Evolutionary conservation across 1,140 invertebrate genomes (phyloP), one percentile per base, ranked within the genome.

Genomic region (Zaprionus capensis): DNA sequence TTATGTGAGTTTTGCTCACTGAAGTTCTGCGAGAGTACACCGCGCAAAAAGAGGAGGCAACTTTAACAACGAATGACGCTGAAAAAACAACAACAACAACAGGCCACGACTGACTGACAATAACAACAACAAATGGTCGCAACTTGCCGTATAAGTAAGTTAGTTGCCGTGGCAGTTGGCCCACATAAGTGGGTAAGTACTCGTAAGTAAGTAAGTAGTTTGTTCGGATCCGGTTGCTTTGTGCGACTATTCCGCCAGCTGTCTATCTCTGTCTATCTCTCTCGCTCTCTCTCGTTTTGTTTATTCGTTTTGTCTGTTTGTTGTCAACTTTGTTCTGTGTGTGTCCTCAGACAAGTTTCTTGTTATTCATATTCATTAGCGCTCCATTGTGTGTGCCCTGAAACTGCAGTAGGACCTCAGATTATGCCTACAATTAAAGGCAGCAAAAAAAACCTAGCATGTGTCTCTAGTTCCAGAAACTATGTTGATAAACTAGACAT

Each of bases 351-450:
- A 64, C 59, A 66, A 74, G 66, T 71, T 71, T 62, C 67, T 76
- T 75, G 78, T 78, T 88, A 87, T 87, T 87, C 85, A 88, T 87
- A 87, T 87, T 87, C 84, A 87, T 87, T 87, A 87, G 84, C 70
- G 62, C 62, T n/a, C 78, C 71, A 88, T 87, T 87, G 84, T 87
- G 77, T 76, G 78, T 76, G 84, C 76, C 69, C 64, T 78, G 66
- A 71, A 81, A 79, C 68, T 78, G 75, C 71, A 73, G 71, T 72
- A 66, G 63, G 58, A 63, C 71, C 58, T 69, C 58, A 66, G 80
- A 78, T 71, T 77, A 57, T 38, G 58, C 61, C 72, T 62, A 55
- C 77, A 85, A 85, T 81, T 81, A 78, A 84, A 62, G 61, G 44
- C 5, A 36, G 56, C 38, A 34, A 17, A 22, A 44, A 22, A 41